Evolutionary conservation across 2,797 vertebrate species (phyloP).

Genomic region (Aselliscus stoliczkanus): DNA sequence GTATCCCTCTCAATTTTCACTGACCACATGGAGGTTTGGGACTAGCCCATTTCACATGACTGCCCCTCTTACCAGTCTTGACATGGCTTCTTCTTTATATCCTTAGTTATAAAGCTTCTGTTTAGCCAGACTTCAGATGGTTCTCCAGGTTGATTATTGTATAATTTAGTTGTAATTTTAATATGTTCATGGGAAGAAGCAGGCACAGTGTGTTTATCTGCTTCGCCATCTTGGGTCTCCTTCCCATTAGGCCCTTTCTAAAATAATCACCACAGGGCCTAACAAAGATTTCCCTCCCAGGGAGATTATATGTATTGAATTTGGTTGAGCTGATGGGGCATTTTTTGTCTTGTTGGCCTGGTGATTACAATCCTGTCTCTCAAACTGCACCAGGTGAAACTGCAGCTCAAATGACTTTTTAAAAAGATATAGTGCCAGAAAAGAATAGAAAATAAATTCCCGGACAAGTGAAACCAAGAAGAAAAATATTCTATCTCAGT

Average conservation of each 20-base stretch:
- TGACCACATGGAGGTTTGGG: too few relatives aligned
- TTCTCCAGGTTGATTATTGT: too few relatives aligned
- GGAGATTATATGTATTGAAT: background rate
- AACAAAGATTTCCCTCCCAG: background rate
- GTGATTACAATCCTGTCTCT: background rate
- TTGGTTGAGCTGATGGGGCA: background rate
- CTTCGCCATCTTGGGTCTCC: too few relatives aligned
- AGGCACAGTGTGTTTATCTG: too few relatives aligned
- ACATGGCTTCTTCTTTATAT: too few relatives aligned
- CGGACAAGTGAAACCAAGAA: background rate
- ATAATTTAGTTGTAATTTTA: too few relatives aligned
- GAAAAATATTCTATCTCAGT: background rate
- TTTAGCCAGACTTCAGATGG: too few relatives aligned
- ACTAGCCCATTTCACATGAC: too few relatives aligned
- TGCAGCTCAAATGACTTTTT: background rate
- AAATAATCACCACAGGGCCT: background rate
- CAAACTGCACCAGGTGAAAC: conserved; percentile 3
- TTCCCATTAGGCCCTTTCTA: background rate
- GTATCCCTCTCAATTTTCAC: too few relatives aligned
- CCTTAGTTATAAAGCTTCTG: too few relatives aligned
- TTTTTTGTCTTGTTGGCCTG: conserved; percentile 16
- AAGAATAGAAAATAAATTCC: conserved; percentile 42
- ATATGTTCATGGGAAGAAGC: too few relatives aligned
- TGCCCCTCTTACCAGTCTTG: too few relatives aligned
- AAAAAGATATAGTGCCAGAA: background rate